Conservation (phyloP, 2,113 vertebrate genomes). For the Syrrhaptes paradoxus region DNA sequence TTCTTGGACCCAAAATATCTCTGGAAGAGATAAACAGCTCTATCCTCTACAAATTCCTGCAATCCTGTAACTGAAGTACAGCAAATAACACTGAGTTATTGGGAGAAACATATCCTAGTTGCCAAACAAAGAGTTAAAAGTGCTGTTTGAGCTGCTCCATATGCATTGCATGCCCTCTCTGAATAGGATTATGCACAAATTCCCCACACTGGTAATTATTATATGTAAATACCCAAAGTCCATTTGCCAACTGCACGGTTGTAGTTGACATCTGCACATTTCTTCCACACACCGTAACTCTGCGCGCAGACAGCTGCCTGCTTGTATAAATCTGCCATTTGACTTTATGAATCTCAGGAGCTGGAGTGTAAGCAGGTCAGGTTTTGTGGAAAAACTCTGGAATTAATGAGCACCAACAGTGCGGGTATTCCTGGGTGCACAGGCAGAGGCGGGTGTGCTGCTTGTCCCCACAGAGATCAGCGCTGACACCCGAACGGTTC, state of each 20-base stretch:
- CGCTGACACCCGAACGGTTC: neutral
- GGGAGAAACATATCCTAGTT: neutral
- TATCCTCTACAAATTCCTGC: neutral
- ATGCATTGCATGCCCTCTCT: neutral
- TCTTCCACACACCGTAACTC: neutral
- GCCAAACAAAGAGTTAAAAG: neutral
- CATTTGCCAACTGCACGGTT: neutral
- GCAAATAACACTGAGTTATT: neutral
- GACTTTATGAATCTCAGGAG: neutral
- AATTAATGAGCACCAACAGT: neutral
- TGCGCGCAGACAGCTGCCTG: neutral
- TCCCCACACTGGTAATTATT: slow-evolving; percentile 17
- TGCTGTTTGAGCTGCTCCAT: neutral
- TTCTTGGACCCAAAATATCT: neutral
- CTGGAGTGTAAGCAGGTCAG: neutral
- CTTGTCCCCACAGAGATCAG: neutral
- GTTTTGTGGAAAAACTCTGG: neutral
- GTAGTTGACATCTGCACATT: slow-evolving; percentile 14
- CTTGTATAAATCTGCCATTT: slow-evolving; percentile 16
- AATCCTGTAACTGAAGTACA: neutral
- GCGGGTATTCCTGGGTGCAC: neutral
- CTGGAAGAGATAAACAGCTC: neutral
- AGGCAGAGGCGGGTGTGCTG: neutral
- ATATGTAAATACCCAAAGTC: slow-evolving; percentile 13
- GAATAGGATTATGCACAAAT: neutral